Evolutionary conservation across 2,113 vertebrate species (phyloP).

Genomic region (Zootoca vivipara): DNA sequence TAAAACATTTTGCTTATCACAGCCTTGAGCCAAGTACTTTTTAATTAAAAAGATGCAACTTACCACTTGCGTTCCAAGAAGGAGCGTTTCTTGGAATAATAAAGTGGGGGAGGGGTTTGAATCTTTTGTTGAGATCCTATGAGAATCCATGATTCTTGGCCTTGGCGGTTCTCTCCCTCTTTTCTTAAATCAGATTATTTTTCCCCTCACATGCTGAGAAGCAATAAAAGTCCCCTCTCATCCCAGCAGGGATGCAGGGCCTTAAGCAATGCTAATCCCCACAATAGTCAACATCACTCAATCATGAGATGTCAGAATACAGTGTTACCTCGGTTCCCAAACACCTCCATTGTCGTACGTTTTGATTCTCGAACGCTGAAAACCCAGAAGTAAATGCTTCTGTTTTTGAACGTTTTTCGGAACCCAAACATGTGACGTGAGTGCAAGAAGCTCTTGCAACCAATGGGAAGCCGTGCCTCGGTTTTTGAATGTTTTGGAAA

Average conservation of each 20-base stretch:
- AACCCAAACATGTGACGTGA: too few relatives aligned
- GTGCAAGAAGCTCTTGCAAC: too few relatives aligned
- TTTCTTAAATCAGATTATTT: rapidly evolving
- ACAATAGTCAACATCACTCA: not conserved
- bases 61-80: not conserved
- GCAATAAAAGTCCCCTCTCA: not conserved
- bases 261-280: not conserved
- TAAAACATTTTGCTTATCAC: not conserved
- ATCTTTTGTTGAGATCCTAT: not conserved
- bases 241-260: too few relatives aligned
- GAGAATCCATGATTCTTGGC: not conserved
- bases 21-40: not conserved
- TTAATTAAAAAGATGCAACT: not conserved
- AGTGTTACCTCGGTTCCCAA: too few relatives aligned
- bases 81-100: not conserved
- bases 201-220: not conserved
- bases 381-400: too few relatives aligned
- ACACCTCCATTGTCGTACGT: too few relatives aligned
- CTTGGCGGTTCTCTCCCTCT: not conserved
- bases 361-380: too few relatives aligned
- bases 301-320: not conserved
- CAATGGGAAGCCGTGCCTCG: too few relatives aligned
- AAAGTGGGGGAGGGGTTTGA: not conserved
- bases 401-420: too few relatives aligned
- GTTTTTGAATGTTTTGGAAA: too few relatives aligned